Evolutionary conservation across 2,113 vertebrate genomes (phyloP).

Genomic region (Xenotilapia caudafasciata): DNA sequence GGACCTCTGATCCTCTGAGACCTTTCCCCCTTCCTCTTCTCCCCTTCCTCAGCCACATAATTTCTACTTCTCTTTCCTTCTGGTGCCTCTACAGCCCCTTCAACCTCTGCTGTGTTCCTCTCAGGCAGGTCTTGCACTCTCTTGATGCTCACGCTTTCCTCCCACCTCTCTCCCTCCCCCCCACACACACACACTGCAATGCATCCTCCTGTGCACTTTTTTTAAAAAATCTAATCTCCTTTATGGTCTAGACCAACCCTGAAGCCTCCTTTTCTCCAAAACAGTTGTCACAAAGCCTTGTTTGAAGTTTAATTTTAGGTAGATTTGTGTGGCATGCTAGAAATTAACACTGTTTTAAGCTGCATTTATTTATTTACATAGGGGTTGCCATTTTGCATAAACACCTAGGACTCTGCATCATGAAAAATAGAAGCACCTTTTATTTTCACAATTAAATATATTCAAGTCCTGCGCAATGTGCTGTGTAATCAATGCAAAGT

Average conservation of each 20-base stretch:
- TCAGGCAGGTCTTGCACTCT: constrained; percentile 45
- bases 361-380: not conserved
- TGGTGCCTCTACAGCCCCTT: constrained; percentile 31
- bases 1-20: constrained; percentile 81
- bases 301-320: constrained; percentile 45
- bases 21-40: constrained; percentile 40
- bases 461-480: not conserved
- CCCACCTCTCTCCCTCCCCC: rapidly evolving
- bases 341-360: not conserved
- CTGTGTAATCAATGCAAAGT: not conserved
- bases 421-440: not conserved
- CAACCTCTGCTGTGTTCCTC: constrained; percentile 39
- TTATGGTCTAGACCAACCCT: not conserved
- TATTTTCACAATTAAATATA: not conserved
- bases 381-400: not conserved
- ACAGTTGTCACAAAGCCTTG: not conserved
- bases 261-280: not conserved
- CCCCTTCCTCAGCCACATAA: constrained; percentile 46
- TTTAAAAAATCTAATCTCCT: not conserved
- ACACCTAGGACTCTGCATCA: not conserved
- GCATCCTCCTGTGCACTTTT: not conserved
- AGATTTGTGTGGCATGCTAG: not conserved
- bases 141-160: not conserved
- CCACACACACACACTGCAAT: not conserved
- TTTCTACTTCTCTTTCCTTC: constrained; percentile 56